A percentile compares a stretch with the other conserved stretches of the same genome.
phyloP scores from a whole-genome alignment of 2,113 vertebrate genomes.

The Glareola pratincola region DNA sequence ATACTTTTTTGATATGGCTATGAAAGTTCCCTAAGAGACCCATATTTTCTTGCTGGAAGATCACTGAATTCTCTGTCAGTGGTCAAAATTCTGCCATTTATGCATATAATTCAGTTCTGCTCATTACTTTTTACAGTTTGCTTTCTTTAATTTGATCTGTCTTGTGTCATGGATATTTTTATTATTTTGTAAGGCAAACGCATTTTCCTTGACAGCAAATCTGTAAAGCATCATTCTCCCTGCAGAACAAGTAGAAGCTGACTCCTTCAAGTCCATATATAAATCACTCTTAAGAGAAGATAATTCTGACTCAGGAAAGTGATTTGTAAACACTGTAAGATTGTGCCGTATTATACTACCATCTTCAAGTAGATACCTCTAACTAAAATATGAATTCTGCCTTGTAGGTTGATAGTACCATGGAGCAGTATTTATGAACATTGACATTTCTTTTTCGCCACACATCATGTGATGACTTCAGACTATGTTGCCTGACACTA shows the following conservation, averaged over 20 bases:
- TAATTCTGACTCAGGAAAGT: not conserved
- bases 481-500: not conserved
- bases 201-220: not conserved
- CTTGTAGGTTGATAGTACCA: not conserved
- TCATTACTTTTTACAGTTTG: not conserved
- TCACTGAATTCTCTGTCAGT: not conserved
- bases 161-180: not conserved
- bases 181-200: not conserved
- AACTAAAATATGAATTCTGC: not conserved
- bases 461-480: not conserved
- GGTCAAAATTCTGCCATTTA: not conserved
- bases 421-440: not conserved
- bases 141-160: not conserved
- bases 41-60: not conserved
- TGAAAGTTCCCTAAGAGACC: not conserved
- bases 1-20: not conserved
- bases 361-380: not conserved
- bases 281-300: conserved; percentile 8
- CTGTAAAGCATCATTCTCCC: not conserved
- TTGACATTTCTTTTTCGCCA: not conserved
- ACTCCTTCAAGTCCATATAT: not conserved
- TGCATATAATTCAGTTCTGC: not conserved
- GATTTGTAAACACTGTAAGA: not conserved
- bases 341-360: not conserved
- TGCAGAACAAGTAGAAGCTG: not conserved